These are phyloP conservation scores for Neotoxoptera formosana DNA, from an alignment of 1,140 invertebrate species.

Conservation along the genomic window DNA sequence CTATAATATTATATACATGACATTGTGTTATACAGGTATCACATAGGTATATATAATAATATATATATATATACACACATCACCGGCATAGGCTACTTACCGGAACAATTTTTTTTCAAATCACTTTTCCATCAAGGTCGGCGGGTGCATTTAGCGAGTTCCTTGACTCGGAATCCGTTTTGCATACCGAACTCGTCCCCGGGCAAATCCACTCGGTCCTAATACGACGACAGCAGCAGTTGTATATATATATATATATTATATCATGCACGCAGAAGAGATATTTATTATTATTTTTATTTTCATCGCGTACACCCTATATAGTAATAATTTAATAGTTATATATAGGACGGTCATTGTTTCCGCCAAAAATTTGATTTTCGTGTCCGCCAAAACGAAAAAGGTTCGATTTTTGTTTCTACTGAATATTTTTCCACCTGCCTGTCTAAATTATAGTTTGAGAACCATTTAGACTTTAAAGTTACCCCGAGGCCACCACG, in stretches of 20 bases:
- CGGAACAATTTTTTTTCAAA: constrained; percentile 37
- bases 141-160: constrained; percentile 33
- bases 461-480: no score
- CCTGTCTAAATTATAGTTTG: no score
- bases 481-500: no score
- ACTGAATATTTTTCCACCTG: no score
- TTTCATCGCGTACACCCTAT: neutral
- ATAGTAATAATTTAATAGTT: neutral
- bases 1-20: neutral
- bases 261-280: neutral
- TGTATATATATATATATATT: neutral
- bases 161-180: constrained; percentile 34
- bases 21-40: neutral
- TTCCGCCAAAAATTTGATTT: no score
- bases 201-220: neutral
- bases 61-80: neutral
- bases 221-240: neutral
- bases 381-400: no score
- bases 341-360: neutral
- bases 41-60: neutral
- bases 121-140: constrained; percentile 37
- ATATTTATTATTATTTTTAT: neutral
- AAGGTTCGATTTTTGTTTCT: no score
- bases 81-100: neutral
- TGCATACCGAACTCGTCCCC: constrained; percentile 38